phyloP scores from a whole-genome alignment of 2,888 invertebrate genomes.

The Latrodectus hesperus region DNA sequence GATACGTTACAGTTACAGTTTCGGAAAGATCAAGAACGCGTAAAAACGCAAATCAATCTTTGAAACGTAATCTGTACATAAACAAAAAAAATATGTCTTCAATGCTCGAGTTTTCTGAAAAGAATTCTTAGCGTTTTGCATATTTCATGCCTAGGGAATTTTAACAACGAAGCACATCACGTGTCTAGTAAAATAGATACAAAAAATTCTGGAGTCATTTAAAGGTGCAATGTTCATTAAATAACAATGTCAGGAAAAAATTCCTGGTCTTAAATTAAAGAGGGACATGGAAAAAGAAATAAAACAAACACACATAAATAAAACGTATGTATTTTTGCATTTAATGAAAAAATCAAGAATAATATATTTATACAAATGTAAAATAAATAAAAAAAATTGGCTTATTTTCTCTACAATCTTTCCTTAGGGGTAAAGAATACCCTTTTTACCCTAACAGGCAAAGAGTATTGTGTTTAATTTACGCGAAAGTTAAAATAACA shows the following conservation, averaged over 20 bases:
- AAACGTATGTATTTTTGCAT: not conserved
- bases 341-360: not conserved
- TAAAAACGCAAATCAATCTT: too few species aligned
- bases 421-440: constrained; percentile 4
- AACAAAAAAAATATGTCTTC: too few species aligned
- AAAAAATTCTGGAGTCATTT: not conserved
- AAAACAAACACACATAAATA: not conserved
- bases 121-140: not conserved
- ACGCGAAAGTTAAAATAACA: constrained; percentile 15
- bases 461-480: constrained; percentile 23
- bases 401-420: not conserved
- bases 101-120: too few species aligned
- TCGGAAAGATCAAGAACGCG: too few species aligned
- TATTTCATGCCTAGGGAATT: not conserved
- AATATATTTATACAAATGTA: not conserved
- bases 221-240: not conserved
- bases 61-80: too few species aligned
- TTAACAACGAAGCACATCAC: not conserved
- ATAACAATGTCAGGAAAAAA: not conserved
- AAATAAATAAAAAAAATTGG: not conserved
- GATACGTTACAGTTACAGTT: too few species aligned
- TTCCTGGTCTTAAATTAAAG: not conserved
- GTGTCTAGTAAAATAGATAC: not conserved
- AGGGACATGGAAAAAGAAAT: not conserved
- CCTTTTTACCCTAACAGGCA: not conserved